A percentile compares a stretch with the other conserved stretches of the same genome.
Conservation (phyloP, 2,797 vertebrate genomes). For the Notolabrus celidotus region DNA sequence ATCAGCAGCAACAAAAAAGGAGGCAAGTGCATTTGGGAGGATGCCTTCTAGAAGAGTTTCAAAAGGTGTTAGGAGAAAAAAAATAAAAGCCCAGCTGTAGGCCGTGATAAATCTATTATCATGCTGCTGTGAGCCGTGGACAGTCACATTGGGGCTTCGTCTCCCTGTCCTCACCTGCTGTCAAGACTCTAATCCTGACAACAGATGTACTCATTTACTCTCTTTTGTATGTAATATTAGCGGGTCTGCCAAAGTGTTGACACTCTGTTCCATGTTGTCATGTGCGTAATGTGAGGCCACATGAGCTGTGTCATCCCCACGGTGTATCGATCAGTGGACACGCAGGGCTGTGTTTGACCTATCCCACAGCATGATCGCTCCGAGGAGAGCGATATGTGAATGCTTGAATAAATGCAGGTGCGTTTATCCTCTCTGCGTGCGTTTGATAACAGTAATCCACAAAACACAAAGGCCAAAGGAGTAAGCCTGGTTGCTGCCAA, state of each 20-base stretch:
- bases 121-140: constrained; percentile 42
- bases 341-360: constrained; percentile 5
- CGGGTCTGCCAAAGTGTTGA: constrained; percentile 25
- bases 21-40: constrained; percentile 34
- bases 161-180: constrained; percentile 34
- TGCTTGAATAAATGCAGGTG: constrained; percentile 13
- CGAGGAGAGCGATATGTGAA: constrained; percentile 13
- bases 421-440: constrained; percentile 27
- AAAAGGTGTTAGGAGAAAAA: constrained; percentile 18
- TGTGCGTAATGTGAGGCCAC: not conserved
- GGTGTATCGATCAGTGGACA: constrained; percentile 25
- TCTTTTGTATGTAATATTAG: constrained; percentile 46
- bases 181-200: constrained; percentile 54
- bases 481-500: constrained; percentile 22
- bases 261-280: constrained; percentile 11
- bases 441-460: constrained; percentile 54
- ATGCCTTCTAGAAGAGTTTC: constrained; percentile 40
- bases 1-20: constrained; percentile 35
- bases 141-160: constrained; percentile 43
- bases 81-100: constrained; percentile 29
- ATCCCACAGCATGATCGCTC: constrained; percentile 1
- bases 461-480: constrained; percentile 22
- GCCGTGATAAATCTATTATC: constrained; percentile 54
- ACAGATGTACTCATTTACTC: constrained; percentile 62
- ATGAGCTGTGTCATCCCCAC: constrained; percentile 11